A percentile compares a stretch with the other conserved stretches of the same genome.
Conservation (phyloP, 2,888 invertebrate genomes). For the Nymphalis urticae region DNA sequence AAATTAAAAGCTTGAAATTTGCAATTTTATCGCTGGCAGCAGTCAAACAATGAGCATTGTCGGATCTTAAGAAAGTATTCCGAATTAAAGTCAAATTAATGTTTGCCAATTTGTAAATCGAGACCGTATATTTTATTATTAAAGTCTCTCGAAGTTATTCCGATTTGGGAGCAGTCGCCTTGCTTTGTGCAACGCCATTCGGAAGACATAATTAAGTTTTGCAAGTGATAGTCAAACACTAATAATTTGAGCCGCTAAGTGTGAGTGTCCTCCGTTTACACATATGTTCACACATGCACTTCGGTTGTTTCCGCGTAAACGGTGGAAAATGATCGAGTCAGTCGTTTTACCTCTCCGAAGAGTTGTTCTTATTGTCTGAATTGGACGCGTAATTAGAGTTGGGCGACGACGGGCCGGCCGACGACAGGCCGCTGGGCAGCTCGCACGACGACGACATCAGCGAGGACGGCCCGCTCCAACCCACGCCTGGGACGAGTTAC, state of each 20-base stretch:
- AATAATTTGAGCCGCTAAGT: constrained; percentile 27
- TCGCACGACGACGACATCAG: constrained; percentile 83
- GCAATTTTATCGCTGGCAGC: constrained; percentile 30
- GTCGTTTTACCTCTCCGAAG: constrained; percentile 62
- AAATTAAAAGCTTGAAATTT: constrained; percentile 36
- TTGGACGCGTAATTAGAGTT: constrained; percentile 80
- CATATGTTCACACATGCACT: constrained; percentile 23
- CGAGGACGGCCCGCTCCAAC: constrained; percentile 94
- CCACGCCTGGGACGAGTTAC: constrained; percentile 64
- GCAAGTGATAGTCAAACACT: constrained; percentile 29
- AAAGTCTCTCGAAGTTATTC: not conserved
- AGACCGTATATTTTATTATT: not conserved
- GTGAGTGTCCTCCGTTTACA: constrained; percentile 13
- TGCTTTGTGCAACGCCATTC: constrained; percentile 15
- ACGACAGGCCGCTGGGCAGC: constrained; percentile 84
- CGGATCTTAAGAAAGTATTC: constrained; percentile 38
- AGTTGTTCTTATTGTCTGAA: constrained; percentile 43
- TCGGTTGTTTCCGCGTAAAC: constrained; percentile 8
- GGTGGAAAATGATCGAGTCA: not conserved
- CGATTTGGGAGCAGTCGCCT: constrained; percentile 1
- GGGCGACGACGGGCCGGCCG: constrained; percentile 90
- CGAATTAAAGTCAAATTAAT: constrained; percentile 23
- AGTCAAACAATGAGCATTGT: constrained; percentile 29
- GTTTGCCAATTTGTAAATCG: constrained; percentile 15
- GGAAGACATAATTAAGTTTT: constrained; percentile 39